Evolutionary conservation across 1,140 invertebrate species (phyloP), one percentile per base, ranked within the genome.

Genomic region (Harlomillsia oculata): DNA sequence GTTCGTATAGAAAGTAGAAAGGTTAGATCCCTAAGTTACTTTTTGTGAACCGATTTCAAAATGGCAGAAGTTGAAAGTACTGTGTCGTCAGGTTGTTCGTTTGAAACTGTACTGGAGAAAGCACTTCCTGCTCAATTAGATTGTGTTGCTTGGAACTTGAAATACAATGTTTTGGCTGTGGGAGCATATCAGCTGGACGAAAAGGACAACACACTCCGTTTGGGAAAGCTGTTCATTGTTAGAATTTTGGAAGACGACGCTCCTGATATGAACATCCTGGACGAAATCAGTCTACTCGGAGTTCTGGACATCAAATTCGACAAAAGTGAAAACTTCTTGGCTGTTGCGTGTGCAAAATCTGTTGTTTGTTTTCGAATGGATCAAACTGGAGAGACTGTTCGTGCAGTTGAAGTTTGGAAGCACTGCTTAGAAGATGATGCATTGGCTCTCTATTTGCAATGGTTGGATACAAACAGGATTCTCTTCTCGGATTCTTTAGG

Each of bases 301-400:
- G 49, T 64, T 5, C 45, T 64, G 18, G 62, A 64, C 39, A 25
- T 64, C 5, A 60, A 58, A 39, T 64, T 58, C 58, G 59, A 64
- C 28, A 32, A 51, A 5, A 20, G 51, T 6, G 40, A 61, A 40
- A 52, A 53, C 5, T 34, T 39, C 13, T 51, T 65, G 5, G 53
- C 34, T 4, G 56, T 60, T n/a, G 63, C 55, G 14, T 49, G 56
- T 5, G 57, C 63, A 5, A 46, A 46, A 8, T 53, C 50, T 5
- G 16, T 62, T 18, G 20, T 39, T 2, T 44, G 56, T 39, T 62
- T 40, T 43, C 20, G n/a, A 1, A 20, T 53, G 21, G 51, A 50
- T 34, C 9, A 25, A 13, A 26, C 14, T 23, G 32, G 36, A 36
- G 40, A 28, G 5, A 21, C 16, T 5, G 25, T 34, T 26, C 49